phyloP scores from a whole-genome alignment of 2,888 invertebrate species.

The Oasisia sp. region DNA sequence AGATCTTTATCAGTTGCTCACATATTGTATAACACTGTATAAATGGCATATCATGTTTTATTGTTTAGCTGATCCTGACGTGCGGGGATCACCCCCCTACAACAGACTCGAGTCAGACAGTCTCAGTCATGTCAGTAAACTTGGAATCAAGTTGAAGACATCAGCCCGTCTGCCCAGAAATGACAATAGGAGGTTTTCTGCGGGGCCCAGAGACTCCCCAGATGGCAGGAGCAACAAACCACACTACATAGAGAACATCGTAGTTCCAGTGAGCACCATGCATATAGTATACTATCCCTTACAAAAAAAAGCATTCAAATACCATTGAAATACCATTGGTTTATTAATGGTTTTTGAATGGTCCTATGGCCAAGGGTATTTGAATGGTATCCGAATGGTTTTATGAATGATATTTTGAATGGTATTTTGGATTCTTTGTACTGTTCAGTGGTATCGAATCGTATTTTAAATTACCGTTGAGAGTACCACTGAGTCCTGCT shows the following conservation, averaged over 20 bases:
- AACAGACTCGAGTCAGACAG: neutral
- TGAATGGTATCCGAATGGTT: too few relatives aligned
- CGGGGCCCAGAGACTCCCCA: neutral
- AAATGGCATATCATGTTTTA: neutral
- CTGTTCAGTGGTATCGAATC: too few relatives aligned
- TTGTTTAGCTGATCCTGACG: neutral
- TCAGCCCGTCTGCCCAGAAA: neutral
- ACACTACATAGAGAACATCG: neutral
- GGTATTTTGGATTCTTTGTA: too few relatives aligned
- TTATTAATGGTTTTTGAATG: too few relatives aligned
- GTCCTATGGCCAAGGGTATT: too few relatives aligned
- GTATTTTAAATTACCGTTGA: too few relatives aligned
- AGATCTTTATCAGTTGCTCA: neutral
- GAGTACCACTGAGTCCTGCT: too few relatives aligned
- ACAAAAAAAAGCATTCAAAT: too few relatives aligned
- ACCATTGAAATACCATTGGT: too few relatives aligned
- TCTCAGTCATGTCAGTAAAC: conserved; percentile 4
- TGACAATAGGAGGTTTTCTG: neutral
- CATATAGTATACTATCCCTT: neutral
- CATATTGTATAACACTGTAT: neutral
- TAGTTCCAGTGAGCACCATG: neutral
- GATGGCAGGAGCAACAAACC: neutral
- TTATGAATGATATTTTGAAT: too few relatives aligned
- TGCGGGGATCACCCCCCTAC: neutral
- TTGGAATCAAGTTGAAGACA: neutral